Evolutionary conservation across 2,113 vertebrate genomes (phyloP), one percentile per base, ranked within the genome.

Genomic region (Gambusia holbrooki): DNA sequence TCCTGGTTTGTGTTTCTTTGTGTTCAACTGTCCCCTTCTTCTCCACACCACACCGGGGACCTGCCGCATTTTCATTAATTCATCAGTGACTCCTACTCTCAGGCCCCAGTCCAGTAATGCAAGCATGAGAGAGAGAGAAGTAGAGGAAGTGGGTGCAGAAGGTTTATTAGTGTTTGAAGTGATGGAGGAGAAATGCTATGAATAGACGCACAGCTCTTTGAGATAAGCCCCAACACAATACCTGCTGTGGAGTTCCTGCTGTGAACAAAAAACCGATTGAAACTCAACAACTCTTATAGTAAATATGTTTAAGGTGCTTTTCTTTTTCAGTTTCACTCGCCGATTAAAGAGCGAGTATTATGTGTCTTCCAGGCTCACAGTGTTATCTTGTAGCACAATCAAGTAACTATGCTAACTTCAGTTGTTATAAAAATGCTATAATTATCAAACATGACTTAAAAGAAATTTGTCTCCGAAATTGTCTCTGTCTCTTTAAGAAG

Each of bases 131-230:
- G 48, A 58, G 73, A 37, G 35, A 11, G 35, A 37, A 10, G 62
- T 33, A 19, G 69, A 79, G 63, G 79, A 58, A 80, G 71, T 73
- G 29, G 63, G 37, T 74, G 45, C 64, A 84, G 66, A 63, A 68
- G 77, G 77, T 76, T 88, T 82, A 83, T 88, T 88, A 83, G 82
- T 84, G 75, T 84, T 81, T 80, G 80, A 82, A 84, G 79, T 83
- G 81, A 84, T 83, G 66, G 79, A 83, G 72, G 76, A 76, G 35
- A 74, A 58, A 63, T 35, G 66, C 84, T 89, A 89, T 88, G 87
- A 92, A 91, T 92, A 87, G 85, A 81, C 70, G 3, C 65, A 6
- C 37, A 28, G 77, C 77, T 80, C 62, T 74, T 64, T 30, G 51
- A 80, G 76, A 89, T 82, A 75, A 89, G 69, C 75, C 22, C 67